Evolutionary conservation across 2,888 invertebrate species (phyloP), one percentile per base, ranked within the genome.

Genomic region (Tetranychus piercei): DNA sequence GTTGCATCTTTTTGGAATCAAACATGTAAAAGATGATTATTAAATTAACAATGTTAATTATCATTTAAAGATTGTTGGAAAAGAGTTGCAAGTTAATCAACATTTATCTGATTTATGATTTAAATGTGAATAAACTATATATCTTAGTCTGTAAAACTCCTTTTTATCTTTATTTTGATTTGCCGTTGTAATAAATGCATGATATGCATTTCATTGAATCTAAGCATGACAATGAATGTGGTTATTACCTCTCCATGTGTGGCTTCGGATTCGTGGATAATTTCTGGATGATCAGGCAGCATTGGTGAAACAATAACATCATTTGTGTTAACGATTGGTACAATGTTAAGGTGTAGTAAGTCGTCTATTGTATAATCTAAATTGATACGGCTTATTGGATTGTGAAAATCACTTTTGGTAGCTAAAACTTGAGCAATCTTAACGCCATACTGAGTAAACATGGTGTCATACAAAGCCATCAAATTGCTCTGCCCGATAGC

Each of bases 401-500:
- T 96, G 84, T 94, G 92, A 83, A 99, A 97, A 83, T 99, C 99
- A 0, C 95, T 92, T 81, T 96, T 96, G 1, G 97, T 99, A n/a
- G 99, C 93, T 77, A 99, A 85, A 82, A 91, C 91, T 88, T 99
- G 97, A 22, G 99, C 97, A 77, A 96, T 92, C 84, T 94, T 94
- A 67, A 99, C 93, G 73, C 97, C 97, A 83, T 99, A 99, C 83
- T 99, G 97, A 9, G 92, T 90, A 84, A 99, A 99, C 93, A 99
- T 95, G 73, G 96, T 96, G 81, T 99, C 97, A 83, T 99, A 99
- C 79, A 99, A 87, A 0, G 96, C 93, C 97, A 99, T 99, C 18
- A 99, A 87, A 75, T 97, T 97, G 0, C 95, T 95, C 83, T 99
- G 97, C 2, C 99, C 99, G 0, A 95, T 94, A 0, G 99, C 99